These are phyloP conservation scores for Flexamia atlantica DNA, from an alignment of 2,888 invertebrate species.

Conservation along the genomic window DNA sequence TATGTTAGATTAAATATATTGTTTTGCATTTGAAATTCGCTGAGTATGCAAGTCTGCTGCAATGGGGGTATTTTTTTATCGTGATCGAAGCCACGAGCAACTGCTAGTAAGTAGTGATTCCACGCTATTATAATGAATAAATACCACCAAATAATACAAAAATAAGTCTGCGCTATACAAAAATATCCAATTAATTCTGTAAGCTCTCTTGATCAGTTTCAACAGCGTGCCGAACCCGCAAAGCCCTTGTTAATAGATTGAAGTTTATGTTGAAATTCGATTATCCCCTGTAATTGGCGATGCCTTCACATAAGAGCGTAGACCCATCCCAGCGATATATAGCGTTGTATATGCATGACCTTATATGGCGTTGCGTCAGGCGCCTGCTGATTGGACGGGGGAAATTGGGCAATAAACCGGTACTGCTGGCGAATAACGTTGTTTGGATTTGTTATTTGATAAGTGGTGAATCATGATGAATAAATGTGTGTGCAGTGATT, in stretches of 20 bases:
- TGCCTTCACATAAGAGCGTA: background rate
- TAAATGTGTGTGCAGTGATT: background rate
- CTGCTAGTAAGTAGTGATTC: too few species aligned
- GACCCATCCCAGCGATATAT: background rate
- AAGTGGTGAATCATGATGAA: background rate
- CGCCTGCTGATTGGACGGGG: background rate
- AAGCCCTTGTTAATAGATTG: slow-evolving; percentile 20
- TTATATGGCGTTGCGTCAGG: background rate
- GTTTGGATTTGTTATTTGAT: background rate
- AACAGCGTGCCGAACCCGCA: background rate
- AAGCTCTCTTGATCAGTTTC: background rate
- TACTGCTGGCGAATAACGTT: background rate
- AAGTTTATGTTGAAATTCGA: slow-evolving; percentile 27
- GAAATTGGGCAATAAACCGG: slow-evolving; percentile 6
- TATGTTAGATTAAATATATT: too few species aligned
- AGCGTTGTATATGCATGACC: background rate
- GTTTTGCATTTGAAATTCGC: too few species aligned
- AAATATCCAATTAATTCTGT: background rate
- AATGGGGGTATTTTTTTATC: too few species aligned
- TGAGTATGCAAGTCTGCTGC: too few species aligned
- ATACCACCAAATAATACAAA: too few species aligned
- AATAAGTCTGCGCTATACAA: too few species aligned
- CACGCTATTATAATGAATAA: too few species aligned
- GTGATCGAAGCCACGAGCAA: too few species aligned
- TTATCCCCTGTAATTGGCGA: slow-evolving; percentile 1